Conservation (phyloP, 2,113 vertebrate species). For the Bambusicola thoracicus region DNA sequence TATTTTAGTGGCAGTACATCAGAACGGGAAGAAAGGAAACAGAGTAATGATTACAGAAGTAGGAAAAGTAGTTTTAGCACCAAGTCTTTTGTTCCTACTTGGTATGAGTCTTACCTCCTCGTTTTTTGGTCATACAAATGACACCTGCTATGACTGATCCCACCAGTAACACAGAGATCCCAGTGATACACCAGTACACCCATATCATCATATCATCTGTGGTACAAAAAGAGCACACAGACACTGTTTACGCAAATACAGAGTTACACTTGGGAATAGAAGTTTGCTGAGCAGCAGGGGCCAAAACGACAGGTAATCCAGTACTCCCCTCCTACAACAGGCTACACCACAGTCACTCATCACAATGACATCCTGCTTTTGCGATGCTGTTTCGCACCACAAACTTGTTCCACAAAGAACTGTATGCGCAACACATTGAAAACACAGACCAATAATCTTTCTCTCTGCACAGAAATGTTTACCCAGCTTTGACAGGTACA, state of each 20-base stretch:
- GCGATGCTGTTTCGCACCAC: not conserved
- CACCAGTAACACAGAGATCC: conserved; percentile 72
- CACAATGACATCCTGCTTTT: not conserved
- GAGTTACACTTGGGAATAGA: not conserved
- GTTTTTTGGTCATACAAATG: conserved; percentile 71
- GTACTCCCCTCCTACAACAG: not conserved
- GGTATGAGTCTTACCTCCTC: conserved; percentile 62
- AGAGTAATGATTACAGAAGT: not conserved
- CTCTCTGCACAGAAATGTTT: not conserved
- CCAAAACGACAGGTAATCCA: not conserved
- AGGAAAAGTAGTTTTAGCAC: not conserved
- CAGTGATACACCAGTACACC: conserved; percentile 70
- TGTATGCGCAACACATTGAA: not conserved
- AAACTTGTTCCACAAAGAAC: not conserved
- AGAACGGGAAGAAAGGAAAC: not conserved
- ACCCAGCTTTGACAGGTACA: conserved; percentile 2
- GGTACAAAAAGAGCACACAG: not conserved
- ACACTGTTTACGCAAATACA: not conserved
- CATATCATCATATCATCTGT: conserved; percentile 71
- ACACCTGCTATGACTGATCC: conserved; percentile 65
- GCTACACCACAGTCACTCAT: not conserved
- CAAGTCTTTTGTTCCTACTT: not conserved
- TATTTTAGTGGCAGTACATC: not conserved
- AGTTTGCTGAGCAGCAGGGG: not conserved
- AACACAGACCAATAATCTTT: not conserved